Evolutionary conservation across 2,888 invertebrate species (phyloP).

Genomic region (Augochlorella aurata): DNA sequence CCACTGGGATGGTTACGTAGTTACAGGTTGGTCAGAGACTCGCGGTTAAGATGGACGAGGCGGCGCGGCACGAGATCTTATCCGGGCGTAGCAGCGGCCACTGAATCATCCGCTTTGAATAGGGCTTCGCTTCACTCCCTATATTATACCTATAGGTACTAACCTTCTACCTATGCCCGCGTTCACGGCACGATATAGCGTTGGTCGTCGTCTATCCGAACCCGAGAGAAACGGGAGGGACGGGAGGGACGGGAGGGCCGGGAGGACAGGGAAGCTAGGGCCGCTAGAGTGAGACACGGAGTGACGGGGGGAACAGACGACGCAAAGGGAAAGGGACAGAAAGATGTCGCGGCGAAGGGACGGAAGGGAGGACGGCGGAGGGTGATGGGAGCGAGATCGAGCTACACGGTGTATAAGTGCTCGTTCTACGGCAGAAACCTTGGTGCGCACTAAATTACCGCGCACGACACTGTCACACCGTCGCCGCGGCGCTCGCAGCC

Average conservation of each 20-base stretch:
- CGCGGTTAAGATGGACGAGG: constrained; percentile 69
- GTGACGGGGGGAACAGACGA: neutral
- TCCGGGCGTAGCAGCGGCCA: constrained; percentile 79
- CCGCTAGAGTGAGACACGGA: neutral
- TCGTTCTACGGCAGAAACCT: constrained; percentile 70
- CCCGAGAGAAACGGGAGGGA: constrained; percentile 22
- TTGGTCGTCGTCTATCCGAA: constrained; percentile 40
- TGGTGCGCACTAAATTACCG: constrained; percentile 75
- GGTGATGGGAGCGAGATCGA: constrained; percentile 28
- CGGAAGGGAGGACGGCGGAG: neutral
- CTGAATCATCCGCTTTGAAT: constrained; percentile 82
- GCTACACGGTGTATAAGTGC: constrained; percentile 61
- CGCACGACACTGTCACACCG: constrained; percentile 66
- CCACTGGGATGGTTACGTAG: constrained; percentile 72
- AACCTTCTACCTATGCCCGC: constrained; percentile 71
- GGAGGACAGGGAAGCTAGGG: no score
- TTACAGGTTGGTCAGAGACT: constrained; percentile 75
- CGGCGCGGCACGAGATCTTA: constrained; percentile 79
- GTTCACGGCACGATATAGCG: constrained; percentile 62
- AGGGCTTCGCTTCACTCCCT: constrained; percentile 78
- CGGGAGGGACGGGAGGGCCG: no score
- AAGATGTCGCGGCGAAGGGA: neutral
- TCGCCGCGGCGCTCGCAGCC: constrained; percentile 54
- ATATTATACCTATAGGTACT: constrained; percentile 75
- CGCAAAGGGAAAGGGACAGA: constrained; percentile 17